Evolutionary conservation across 1,140 invertebrate genomes (phyloP).

Genomic region (Drosophila melanica): DNA sequence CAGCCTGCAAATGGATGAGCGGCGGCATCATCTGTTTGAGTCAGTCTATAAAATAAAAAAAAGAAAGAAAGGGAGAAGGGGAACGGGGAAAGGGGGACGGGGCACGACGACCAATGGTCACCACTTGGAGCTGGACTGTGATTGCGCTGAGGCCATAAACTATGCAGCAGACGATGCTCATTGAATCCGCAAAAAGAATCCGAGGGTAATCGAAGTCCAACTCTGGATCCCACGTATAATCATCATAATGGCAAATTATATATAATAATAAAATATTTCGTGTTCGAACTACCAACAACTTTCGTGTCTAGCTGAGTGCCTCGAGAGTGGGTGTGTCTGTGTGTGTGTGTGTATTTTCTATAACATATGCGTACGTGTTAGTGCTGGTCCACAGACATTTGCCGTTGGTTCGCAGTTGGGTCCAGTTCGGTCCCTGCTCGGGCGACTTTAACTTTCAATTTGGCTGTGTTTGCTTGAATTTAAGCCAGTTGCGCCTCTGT

Average conservation of each 20-base stretch:
- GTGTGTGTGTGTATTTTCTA: constrained; percentile 47
- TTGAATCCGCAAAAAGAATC: constrained; percentile 52
- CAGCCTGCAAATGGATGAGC: no score
- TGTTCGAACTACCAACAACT: constrained; percentile 78
- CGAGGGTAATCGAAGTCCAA: constrained; percentile 25
- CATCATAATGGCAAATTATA: constrained; percentile 82
- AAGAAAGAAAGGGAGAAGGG: no score
- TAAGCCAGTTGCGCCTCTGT: constrained; percentile 32
- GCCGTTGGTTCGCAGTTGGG: neutral
- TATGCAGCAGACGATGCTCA: constrained; percentile 33
- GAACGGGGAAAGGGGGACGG: no score
- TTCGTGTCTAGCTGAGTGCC: constrained; percentile 1
- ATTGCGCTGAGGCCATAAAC: constrained; percentile 37
- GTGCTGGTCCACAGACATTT: constrained; percentile 33
- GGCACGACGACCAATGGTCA: neutral
- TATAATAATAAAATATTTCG: constrained; percentile 83
- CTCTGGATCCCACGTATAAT: constrained; percentile 65
- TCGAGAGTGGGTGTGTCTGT: constrained; percentile 6
- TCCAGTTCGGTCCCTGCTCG: neutral
- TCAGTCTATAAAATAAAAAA: neutral
- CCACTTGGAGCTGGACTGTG: constrained; percentile 33
- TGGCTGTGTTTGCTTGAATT: constrained; percentile 33
- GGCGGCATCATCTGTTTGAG: constrained; percentile 3
- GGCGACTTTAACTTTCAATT: constrained; percentile 15
- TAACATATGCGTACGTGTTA: constrained; percentile 71